Conservation (phyloP, 35 echinoderm and acorn worm species). For the Ophiothrix spiculata region DNA sequence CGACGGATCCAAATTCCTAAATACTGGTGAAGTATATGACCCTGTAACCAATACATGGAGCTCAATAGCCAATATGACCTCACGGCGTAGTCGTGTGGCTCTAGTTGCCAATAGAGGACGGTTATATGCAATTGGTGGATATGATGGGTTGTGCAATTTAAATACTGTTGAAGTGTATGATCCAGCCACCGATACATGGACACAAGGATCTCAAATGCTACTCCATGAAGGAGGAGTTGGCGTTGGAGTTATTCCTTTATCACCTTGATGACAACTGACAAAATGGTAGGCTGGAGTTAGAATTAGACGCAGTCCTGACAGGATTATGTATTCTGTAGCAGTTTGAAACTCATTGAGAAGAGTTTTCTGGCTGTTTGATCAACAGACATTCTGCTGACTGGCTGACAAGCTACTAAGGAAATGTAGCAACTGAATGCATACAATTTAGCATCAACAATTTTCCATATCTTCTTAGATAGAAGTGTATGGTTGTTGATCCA, state of each 20-base stretch:
- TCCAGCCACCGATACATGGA: conserved; percentile 67
- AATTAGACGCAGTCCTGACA: too few species aligned
- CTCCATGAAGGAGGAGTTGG: conserved; percentile 96
- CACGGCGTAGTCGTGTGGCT: conserved; percentile 80
- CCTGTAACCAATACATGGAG: conserved; percentile 85
- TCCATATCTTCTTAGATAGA: too few species aligned
- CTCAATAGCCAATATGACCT: conserved; percentile 78
- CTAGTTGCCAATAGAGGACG: conserved; percentile 84
- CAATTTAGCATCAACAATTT: too few species aligned
- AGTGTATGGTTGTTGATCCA: too few species aligned
- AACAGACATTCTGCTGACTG: too few species aligned
- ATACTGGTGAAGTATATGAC: conserved; percentile 94
- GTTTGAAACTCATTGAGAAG: too few species aligned
- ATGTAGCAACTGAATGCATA: too few species aligned
- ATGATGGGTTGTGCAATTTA: conserved; percentile 90
- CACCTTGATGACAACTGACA: conserved; percentile 10
- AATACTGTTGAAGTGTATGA: conserved; percentile 94
- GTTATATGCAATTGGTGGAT: conserved; percentile 91
- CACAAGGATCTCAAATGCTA: conserved; percentile 63
- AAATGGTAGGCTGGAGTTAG: neutral
- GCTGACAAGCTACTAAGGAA: too few species aligned
- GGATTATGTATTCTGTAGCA: too few species aligned
- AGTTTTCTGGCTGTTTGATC: too few species aligned
- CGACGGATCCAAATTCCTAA: conserved; percentile 89
- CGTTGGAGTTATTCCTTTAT: conserved; percentile 85